Evolutionary conservation across 2,888 invertebrate genomes (phyloP).

Genomic region (Dryobota labecula): DNA sequence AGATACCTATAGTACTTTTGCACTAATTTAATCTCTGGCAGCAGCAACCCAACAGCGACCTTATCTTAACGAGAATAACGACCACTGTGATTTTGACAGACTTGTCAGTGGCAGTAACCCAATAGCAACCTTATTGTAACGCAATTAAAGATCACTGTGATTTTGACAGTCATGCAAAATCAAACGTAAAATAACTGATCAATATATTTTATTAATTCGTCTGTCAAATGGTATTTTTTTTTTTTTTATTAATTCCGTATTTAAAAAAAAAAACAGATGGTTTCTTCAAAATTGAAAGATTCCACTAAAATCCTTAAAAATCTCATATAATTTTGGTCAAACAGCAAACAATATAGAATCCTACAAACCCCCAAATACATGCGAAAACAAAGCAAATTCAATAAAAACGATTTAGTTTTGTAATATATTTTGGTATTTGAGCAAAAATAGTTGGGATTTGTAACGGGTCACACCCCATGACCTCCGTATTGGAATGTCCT

Average conservation of each 20-base stretch:
- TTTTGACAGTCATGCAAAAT: background rate
- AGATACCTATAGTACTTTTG: no score
- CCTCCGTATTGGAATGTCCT: conserved; percentile 40
- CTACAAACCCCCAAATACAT: no score
- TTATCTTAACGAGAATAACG: background rate
- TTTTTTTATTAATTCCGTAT: no score
- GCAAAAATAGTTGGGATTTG: conserved; percentile 45
- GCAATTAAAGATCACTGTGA: background rate
- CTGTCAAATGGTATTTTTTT: background rate
- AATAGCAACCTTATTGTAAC: background rate
- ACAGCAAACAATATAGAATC: background rate
- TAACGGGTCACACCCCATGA: conserved; percentile 24
- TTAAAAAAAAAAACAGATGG: no score
- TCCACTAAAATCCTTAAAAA: background rate
- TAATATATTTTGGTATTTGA: conserved; percentile 41
- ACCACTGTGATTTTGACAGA: background rate
- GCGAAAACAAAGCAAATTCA: conserved; percentile 1
- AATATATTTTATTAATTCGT: background rate
- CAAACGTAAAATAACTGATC: no score
- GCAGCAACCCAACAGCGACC: background rate
- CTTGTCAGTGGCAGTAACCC: background rate
- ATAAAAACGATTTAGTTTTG: conserved; percentile 19
- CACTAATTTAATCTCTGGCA: no score
- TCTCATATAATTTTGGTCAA: background rate
- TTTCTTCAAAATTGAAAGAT: background rate